Percentiles rank a stretch among this genome's conserved stretches.
These are phyloP conservation scores for Podarcis raffonei DNA, from an alignment of 2,113 vertebrate genomes.

Conservation along the genomic window DNA sequence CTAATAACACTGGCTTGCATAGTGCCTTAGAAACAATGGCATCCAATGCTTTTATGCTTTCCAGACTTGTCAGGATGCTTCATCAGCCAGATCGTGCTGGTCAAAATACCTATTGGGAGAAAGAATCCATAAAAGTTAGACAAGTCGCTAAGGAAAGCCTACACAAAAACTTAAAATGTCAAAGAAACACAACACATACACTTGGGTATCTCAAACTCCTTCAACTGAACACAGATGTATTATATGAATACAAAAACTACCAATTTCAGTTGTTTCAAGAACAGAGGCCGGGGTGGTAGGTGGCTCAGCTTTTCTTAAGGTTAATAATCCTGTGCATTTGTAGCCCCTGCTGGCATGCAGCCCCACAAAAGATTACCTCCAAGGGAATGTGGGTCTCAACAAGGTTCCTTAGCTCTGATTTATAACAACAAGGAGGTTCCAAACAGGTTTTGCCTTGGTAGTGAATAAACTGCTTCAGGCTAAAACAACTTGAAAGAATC, in stretches of 20 bases:
- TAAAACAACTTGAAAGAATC: background rate
- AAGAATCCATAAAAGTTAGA: background rate
- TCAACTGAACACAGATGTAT: background rate
- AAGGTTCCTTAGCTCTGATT: too few species aligned
- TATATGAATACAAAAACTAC: background rate
- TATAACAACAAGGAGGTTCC: background rate
- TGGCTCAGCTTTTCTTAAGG: background rate
- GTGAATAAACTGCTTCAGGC: background rate
- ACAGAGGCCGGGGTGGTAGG: background rate
- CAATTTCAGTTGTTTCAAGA: background rate
- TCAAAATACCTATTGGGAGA: constrained; percentile 88
- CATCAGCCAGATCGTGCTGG: constrained; percentile 92
- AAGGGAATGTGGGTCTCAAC: too few species aligned
- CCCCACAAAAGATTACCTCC: too few species aligned
- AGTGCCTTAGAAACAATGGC: background rate
- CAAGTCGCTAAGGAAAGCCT: background rate
- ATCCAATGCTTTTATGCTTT: background rate
- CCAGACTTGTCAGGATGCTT: constrained; percentile 68
- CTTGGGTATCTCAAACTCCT: background rate
- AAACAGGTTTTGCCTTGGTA: background rate
- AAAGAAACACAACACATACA: background rate
- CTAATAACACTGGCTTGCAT: background rate
- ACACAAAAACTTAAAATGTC: background rate
- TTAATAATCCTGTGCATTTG: too few species aligned
- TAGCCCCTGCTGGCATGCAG: too few species aligned